Percentiles rank a stretch among this genome's conserved stretches.
These are phyloP conservation scores for Drosophila parvula DNA, from an alignment of 1,140 invertebrate genomes.

Conservation along the genomic window DNA sequence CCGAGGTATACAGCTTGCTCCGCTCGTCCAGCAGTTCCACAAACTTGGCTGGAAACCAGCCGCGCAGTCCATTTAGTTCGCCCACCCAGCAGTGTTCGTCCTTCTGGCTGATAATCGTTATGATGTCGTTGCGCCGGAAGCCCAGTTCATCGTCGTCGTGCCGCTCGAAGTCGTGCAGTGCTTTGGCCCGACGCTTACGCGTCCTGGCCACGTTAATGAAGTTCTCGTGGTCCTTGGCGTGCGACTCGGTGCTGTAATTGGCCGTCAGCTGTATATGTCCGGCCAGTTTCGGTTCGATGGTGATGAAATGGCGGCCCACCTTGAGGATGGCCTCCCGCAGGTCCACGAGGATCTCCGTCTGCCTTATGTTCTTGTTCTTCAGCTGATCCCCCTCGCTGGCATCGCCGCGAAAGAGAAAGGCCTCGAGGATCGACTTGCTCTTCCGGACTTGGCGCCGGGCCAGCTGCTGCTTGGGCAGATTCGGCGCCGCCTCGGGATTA, in stretches of 20 bases:
- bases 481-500: conserved; percentile 94
- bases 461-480: conserved; percentile 96
- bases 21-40: conserved; percentile 98
- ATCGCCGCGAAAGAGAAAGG: conserved; percentile 93
- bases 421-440: conserved; percentile 95
- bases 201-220: conserved; percentile 96
- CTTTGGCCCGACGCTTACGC: conserved; percentile 96
- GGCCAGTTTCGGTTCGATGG: conserved; percentile 82
- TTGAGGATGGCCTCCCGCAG: conserved; percentile 96
- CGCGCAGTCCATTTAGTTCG: conserved; percentile 97
- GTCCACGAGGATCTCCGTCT: conserved; percentile 97
- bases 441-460: conserved; percentile 93
- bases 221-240: conserved; percentile 96
- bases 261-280: conserved; percentile 92
- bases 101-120: conserved; percentile 98
- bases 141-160: conserved; percentile 99
- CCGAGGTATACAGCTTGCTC: conserved; percentile 97
- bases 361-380: conserved; percentile 98
- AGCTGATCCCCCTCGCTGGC: conserved; percentile 88
- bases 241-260: conserved; percentile 98
- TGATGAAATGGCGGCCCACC: conserved; percentile 84
- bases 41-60: conserved; percentile 99
- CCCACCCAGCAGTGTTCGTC: conserved; percentile 99
- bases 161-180: conserved; percentile 94
- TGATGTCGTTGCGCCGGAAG: conserved; percentile 99